Conservation (phyloP, 2,797 vertebrate species). For the Vireo griseus region DNA sequence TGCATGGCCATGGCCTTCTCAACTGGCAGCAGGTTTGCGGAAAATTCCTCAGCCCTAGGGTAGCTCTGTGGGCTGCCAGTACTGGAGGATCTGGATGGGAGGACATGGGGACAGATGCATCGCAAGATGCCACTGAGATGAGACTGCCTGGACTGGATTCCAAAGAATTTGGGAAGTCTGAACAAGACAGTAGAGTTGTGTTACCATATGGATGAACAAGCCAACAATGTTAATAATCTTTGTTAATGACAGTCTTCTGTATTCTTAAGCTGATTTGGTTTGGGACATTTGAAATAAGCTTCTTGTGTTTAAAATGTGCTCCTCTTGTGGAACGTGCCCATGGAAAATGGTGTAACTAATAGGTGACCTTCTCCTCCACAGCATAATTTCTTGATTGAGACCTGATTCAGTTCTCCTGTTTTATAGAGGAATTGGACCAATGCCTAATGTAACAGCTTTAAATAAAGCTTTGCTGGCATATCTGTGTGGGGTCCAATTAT, state of each 20-base stretch:
- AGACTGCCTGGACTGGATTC: neutral
- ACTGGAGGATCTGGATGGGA: neutral
- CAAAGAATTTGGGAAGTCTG: neutral
- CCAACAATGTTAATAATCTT: neutral
- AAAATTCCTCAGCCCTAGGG: neutral
- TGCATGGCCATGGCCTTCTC: neutral
- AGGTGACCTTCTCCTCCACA: neutral
- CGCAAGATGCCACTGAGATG: neutral
- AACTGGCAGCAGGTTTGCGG: neutral
- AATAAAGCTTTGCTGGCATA: neutral
- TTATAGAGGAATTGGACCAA: neutral
- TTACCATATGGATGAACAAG: neutral
- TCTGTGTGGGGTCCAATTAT: conserved; percentile 8
- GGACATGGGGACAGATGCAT: neutral
- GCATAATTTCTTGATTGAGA: neutral
- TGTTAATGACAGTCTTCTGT: neutral
- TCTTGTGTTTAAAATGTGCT: neutral
- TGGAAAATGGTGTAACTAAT: neutral
- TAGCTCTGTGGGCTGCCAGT: neutral
- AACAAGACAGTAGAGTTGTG: neutral
- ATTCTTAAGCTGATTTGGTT: neutral
- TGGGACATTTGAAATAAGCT: neutral
- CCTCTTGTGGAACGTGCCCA: neutral
- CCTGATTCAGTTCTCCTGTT: neutral
- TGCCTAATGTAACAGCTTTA: neutral